These are phyloP conservation scores for Ictinia mississippiensis DNA, from an alignment of 2,797 vertebrate species.

Conservation along the genomic window DNA sequence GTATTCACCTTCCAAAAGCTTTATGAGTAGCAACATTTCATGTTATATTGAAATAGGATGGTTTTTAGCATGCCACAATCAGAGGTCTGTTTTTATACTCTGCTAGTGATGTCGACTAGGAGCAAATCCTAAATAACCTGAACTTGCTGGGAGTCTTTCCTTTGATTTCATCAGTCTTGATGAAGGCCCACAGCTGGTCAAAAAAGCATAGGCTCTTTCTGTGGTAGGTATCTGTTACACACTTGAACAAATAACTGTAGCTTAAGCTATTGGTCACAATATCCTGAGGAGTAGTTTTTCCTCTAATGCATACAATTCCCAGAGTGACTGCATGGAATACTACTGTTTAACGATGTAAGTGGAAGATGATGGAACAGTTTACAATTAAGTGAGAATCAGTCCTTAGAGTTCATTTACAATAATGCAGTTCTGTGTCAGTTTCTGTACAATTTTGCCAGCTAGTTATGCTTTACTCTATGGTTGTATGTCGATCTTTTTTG, in stretches of 20 bases:
- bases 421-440: neutral
- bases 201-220: neutral
- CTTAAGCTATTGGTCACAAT: neutral
- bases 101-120: neutral
- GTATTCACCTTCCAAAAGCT: constrained; percentile 10
- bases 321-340: neutral
- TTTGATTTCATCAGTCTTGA: neutral
- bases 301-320: neutral
- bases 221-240: neutral
- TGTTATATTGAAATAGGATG: neutral
- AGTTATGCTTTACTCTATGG: neutral
- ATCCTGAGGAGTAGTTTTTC: neutral
- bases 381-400: neutral
- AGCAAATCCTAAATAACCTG: neutral
- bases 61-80: neutral
- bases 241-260: neutral
- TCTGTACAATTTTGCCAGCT: neutral
- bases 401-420: neutral
- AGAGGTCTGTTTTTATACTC: neutral
- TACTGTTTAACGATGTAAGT: neutral
- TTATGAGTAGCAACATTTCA: neutral
- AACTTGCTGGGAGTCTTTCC: neutral
- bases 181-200: neutral
- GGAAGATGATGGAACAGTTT: neutral
- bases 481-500: neutral